Evolutionary conservation across 1,140 invertebrate species (phyloP), one percentile per base, ranked within the genome.

Genomic region (Philotrypesis tridentata): DNA sequence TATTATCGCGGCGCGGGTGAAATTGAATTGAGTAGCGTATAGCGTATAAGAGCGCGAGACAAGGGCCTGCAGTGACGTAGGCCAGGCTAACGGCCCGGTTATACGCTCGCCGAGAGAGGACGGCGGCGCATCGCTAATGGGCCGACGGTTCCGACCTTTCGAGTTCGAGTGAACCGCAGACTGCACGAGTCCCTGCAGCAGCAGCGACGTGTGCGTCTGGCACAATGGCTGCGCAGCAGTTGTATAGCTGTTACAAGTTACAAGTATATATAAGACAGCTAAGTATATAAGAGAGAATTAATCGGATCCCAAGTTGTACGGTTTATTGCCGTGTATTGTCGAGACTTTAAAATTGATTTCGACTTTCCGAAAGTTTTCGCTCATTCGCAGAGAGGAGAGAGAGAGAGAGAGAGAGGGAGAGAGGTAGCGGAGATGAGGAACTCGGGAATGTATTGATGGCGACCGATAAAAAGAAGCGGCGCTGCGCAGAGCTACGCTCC

Each of bases 21-120:
- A 84, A 84, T 85, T 86, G 85, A 87, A 87, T 87, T 85, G 85
- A 87, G 86, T n/a, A n/a, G n/a, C 85, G 85, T 85, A 84, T n/a
- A 86, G 84, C 82, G 77, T 70, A 37, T 37, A 5, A 37, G n/a
- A 37, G 82, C 61, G 7, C 61, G 85, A 85, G 85, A 83, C 80
- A 82, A 84, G 86, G 81, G 85, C 75, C 43, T 83, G 81, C 83
- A n/a, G 48, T 55, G 48, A 21, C 21, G 48, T 55, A 55, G n/a
- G n/a, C n/a, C 17, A 55, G 14, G 48, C 21, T 55, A 55, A 55
- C 48, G 21, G 7, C 12, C 1, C 12, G 23, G 61, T 65, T 25
- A 29, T 27, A 82, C 79, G 84, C 78, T 77, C 40, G 78, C 14
- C 55, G 12, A 43, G 23, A 21, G 29, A 2, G 72, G n/a, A 55